Percentiles rank a stretch among this genome's conserved stretches.
Evolutionary conservation across 2,797 vertebrate genomes (phyloP).

Genomic region (Anisognathus igniventris): DNA sequence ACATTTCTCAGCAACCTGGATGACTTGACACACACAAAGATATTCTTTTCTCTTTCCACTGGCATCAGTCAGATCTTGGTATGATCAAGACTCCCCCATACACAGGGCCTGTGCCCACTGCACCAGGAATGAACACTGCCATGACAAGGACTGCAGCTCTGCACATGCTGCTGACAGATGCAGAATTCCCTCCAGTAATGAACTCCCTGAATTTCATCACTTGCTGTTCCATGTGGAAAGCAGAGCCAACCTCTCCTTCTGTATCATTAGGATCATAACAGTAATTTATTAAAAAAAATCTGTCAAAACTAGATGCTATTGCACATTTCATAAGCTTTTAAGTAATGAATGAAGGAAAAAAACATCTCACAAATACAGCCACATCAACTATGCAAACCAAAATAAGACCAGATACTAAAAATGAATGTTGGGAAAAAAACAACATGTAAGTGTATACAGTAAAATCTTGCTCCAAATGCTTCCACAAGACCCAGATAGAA

Average conservation of each 20-base stretch:
- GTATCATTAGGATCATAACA: not conserved
- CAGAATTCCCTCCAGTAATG: not conserved
- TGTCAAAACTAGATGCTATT: not conserved
- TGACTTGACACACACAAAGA: not conserved
- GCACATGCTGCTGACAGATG: not conserved
- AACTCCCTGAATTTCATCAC: not conserved
- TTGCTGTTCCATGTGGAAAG: not conserved
- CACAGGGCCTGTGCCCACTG: too few species aligned
- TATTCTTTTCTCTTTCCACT: not conserved
- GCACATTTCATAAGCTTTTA: constrained; percentile 9
- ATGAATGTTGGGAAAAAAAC: not conserved
- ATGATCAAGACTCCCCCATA: not conserved
- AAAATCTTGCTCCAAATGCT: not conserved
- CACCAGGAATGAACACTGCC: not conserved
- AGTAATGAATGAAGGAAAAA: constrained; percentile 5
- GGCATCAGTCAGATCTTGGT: not conserved
- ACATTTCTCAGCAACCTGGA: not conserved
- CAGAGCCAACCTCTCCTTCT: not conserved
- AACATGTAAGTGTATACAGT: not conserved
- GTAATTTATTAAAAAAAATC: not conserved
- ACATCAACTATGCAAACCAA: not conserved
- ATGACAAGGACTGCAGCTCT: not conserved
- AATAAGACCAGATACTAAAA: constrained; percentile 9
- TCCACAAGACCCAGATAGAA: not conserved
- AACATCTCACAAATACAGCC: not conserved